Base-by-base conservation (phyloP, 2,888 invertebrate species). In the Cryptosula pallasiana region DNA sequence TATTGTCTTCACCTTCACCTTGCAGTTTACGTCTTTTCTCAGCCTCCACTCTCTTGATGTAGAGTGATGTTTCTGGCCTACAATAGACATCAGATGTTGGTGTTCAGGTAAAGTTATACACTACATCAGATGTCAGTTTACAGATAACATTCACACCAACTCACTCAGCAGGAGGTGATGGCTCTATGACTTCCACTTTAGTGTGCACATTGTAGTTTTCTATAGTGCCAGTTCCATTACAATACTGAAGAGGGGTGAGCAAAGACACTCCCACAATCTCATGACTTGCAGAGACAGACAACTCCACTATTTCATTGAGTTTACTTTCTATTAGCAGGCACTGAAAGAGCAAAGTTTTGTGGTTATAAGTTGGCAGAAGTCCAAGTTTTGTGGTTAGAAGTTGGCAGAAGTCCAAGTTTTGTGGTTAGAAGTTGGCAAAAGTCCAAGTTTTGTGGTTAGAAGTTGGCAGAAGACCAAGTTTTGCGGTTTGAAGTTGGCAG, bases 11-110 rank as follows among this genome's bases (percentile, higher is more conserved):
- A 73, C 81, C 79, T 69, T 79, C 78, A 35, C 84, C 84, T 75
- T 85, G 84, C 29, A 94, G 93, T 75, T 92, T 90, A 82, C 95
- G 94, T 77, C 92, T 89, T 78, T 92, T 90, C 84, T 98, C 97
- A 73, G 92, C 88, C 82, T 97, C 96, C 71, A 96, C 83, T 85
- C 95, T 95, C 82, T 95, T 94, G 77, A 98, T 91, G 80, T 94
- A 98, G 1, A 92, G 90, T 69, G 94, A 92, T n/a, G 96, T 97
- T 78, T 98, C 97, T 54, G 97, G 97, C 58, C 92, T 92, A 82
- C 69, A 77, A 77, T 72, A 57, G 5, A 13, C 13, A 55, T 25
- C 32, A 63, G 58, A 69, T n/a, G n/a, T n/a, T n/a, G n/a, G n/a
- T n/a, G n/a, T n/a, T n/a, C n/a, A n/a, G n/a, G n/a, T n/a, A n/a